Base-by-base conservation (phyloP, 2,888 invertebrate genomes). In the Idaea dimidiata region DNA sequence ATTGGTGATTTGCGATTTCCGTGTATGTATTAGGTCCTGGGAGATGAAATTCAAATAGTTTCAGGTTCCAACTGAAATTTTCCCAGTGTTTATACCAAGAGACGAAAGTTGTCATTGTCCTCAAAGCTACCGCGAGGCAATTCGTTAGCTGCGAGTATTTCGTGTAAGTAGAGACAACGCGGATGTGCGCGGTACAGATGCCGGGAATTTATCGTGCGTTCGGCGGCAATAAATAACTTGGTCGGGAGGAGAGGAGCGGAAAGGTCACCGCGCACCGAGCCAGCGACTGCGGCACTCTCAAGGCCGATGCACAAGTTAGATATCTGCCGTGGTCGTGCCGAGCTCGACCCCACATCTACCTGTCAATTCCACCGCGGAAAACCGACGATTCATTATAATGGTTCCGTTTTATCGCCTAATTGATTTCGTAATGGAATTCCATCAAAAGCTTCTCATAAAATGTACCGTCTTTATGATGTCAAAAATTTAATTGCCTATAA, bases 261-360 rank as follows among this genome's bases (percentile, higher is more conserved):
- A 88, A 89, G 80, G 82, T 80, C 81, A 79, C 74, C 73, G 76
- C 69, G 82, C 74, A 75, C 71, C 71, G 71, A 62, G 72, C 63
- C 61, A 66, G 62, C 76, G 73, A 67, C 73, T 74, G 76, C 82
- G 79, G 80, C 81, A 80, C 79, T 80, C 81, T 84, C 88, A 89
- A 88, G 88, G 88, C 86, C 87, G 87, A 87, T 87, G 78, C 83
- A 79, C 81, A 83, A 80, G 78, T 81, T 83, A 82, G 86, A 87
- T 87, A 87, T 73, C 80, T 73, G 70, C 65, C 75, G 74, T 43
- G 80, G 74, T 82, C 81, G 83, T 82, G 83, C 79, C 76, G 74
- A 65, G 81, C 67, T 75, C 80, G 83, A 84, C 86, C 86, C 84
- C 85, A 86, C 84, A 84, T 84, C 84, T 80, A 73, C 77, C 75